A percentile compares a stretch with the other conserved stretches of the same genome.
Evolutionary conservation across 2,113 vertebrate species (phyloP).

Genomic region (Ibidorhyncha struthersii): DNA sequence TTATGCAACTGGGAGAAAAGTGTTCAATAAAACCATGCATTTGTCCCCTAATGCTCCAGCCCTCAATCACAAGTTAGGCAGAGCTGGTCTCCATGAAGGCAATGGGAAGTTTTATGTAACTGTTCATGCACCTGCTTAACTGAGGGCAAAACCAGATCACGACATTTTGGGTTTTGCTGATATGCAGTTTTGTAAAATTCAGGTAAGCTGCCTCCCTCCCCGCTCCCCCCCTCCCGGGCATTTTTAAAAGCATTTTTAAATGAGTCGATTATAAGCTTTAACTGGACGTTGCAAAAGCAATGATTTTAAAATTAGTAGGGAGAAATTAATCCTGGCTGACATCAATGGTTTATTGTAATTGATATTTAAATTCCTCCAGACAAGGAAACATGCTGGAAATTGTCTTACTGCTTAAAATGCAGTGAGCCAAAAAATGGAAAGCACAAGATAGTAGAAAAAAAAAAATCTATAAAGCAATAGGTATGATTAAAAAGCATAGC

Average conservation of each 20-base stretch:
- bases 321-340: background rate
- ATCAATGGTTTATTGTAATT: background rate
- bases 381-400: background rate
- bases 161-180: background rate
- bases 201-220: background rate
- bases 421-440: background rate
- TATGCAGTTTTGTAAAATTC: background rate
- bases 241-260: background rate
- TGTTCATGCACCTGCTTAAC: background rate
- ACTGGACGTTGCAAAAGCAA: background rate
- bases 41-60: background rate
- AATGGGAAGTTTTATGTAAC: background rate
- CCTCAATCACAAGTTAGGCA: background rate
- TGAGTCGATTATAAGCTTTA: background rate
- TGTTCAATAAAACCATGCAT: background rate
- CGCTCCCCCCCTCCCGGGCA: background rate
- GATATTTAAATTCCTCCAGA: background rate
- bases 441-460: background rate
- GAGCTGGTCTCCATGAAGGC: background rate
- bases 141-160: background rate
- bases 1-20: background rate
- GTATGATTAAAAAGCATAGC: slow-evolving; percentile 23
- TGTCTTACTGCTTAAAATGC: background rate
- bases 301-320: background rate
- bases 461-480: background rate